Evolutionary conservation across 2,888 invertebrate genomes (phyloP).

Genomic region (Hetaerina titia): DNA sequence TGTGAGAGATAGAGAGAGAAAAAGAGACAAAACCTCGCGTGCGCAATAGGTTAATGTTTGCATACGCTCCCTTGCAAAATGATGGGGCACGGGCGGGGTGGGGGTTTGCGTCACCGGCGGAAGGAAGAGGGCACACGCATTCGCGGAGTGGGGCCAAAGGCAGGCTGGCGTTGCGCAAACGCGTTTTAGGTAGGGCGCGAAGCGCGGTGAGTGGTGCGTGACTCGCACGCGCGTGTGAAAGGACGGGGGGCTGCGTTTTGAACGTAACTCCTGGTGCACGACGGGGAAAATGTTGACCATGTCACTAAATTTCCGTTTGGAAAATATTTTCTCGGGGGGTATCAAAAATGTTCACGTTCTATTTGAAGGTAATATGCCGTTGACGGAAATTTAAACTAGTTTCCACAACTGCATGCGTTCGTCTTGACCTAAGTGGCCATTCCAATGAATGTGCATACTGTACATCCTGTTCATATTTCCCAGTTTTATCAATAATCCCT

Average conservation of each 20-base stretch:
- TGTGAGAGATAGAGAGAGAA: not conserved
- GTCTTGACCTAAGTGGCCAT: too few relatives aligned
- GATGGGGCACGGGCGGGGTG: not conserved
- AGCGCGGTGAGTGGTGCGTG: not conserved
- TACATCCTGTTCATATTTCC: too few relatives aligned
- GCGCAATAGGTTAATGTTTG: slow-evolving; percentile 32
- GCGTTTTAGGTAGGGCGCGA: not conserved
- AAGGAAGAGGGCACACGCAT: not conserved
- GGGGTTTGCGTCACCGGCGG: not conserved
- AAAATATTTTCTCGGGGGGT: too few relatives aligned
- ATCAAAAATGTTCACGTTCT: too few relatives aligned
- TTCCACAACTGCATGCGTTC: too few relatives aligned
- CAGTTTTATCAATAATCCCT: too few relatives aligned
- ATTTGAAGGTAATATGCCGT: too few relatives aligned
- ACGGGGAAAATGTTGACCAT: too few relatives aligned
- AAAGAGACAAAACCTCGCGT: not conserved
- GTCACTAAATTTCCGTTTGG: too few relatives aligned
- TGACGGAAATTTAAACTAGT: too few relatives aligned
- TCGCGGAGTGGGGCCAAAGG: not conserved
- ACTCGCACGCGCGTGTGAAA: not conserved
- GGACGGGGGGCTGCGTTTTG: not conserved
- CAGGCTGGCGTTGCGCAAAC: not conserved
- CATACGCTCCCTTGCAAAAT: slow-evolving; percentile 22
- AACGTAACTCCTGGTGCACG: not conserved
- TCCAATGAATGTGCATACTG: too few relatives aligned